phyloP scores from a whole-genome alignment of 2,888 invertebrate genomes.

The Bombylius major region DNA sequence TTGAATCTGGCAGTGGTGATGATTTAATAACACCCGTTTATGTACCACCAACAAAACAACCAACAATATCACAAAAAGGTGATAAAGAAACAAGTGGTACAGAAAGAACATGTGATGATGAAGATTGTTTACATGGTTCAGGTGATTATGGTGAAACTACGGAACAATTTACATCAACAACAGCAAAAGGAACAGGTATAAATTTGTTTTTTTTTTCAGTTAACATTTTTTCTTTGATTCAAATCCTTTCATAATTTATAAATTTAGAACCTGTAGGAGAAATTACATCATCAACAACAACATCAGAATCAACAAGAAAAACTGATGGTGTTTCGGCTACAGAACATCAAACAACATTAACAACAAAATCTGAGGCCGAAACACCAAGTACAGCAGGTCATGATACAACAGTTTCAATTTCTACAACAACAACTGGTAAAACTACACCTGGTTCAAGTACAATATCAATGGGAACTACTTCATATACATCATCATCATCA shows the following conservation, averaged over 20 bases:
- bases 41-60: slow-evolving; percentile 66
- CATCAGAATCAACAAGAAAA: slow-evolving; percentile 16
- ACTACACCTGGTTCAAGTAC: slow-evolving; percentile 16
- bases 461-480: slow-evolving; percentile 8
- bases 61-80: slow-evolving; percentile 40
- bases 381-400: slow-evolving; percentile 19
- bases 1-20: slow-evolving; percentile 74
- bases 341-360: slow-evolving; percentile 38
- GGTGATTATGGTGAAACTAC: slow-evolving; percentile 60
- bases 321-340: slow-evolving; percentile 39
- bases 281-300: slow-evolving; percentile 24
- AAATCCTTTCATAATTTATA: background rate
- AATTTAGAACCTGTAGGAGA: slow-evolving; percentile 15
- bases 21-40: slow-evolving; percentile 89
- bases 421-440: slow-evolving; percentile 16
- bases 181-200: slow-evolving; percentile 41
- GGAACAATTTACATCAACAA: slow-evolving; percentile 45
- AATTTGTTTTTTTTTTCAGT: background rate
- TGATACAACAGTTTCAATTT: slow-evolving; percentile 22
- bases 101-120: slow-evolving; percentile 63
- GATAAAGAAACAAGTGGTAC: slow-evolving; percentile 24
- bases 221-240: too few species aligned
- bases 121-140: slow-evolving; percentile 74
- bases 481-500: slow-evolving; percentile 12
- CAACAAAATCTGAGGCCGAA: slow-evolving; percentile 17